Conservation (phyloP, 2,113 vertebrate genomes). For the Rattus rattus region DNA sequence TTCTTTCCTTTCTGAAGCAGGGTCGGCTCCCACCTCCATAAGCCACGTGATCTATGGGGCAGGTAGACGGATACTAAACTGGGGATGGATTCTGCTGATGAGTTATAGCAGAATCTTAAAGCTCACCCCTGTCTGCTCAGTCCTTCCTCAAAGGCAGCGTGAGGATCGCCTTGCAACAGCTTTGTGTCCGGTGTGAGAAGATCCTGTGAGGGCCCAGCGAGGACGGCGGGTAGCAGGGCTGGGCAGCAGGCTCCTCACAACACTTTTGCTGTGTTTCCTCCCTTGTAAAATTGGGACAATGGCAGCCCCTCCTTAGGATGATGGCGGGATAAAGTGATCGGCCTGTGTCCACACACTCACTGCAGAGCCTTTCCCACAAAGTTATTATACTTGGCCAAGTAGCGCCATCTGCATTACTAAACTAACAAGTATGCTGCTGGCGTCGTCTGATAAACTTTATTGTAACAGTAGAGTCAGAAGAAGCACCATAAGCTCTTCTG, state of each 20-base stretch:
- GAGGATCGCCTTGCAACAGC: neutral
- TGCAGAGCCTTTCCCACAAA: neutral
- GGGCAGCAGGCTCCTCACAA: neutral
- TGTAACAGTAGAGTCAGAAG: constrained; percentile 12
- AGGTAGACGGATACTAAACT: neutral
- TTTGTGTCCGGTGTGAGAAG: neutral
- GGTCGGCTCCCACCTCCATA: neutral
- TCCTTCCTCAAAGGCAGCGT: neutral
- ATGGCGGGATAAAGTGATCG: neutral
- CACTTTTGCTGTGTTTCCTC: neutral
- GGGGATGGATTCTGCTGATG: neutral
- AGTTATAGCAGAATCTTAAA: neutral
- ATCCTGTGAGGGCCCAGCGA: neutral
- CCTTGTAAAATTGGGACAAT: neutral
- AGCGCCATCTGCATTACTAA: neutral
- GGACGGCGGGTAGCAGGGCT: neutral
- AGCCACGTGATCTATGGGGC: neutral
- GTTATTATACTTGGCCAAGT: constrained; percentile 15
- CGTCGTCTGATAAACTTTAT: constrained; percentile 3
- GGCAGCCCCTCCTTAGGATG: neutral
- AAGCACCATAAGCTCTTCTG: neutral
- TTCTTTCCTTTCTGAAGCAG: neutral
- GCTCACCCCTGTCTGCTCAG: neutral
- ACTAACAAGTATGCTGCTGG: neutral
- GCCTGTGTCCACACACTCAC: neutral